These are phyloP conservation scores for Australoheros scitulus DNA, from an alignment of 2,113 vertebrate genomes.

Conservation along the genomic window DNA sequence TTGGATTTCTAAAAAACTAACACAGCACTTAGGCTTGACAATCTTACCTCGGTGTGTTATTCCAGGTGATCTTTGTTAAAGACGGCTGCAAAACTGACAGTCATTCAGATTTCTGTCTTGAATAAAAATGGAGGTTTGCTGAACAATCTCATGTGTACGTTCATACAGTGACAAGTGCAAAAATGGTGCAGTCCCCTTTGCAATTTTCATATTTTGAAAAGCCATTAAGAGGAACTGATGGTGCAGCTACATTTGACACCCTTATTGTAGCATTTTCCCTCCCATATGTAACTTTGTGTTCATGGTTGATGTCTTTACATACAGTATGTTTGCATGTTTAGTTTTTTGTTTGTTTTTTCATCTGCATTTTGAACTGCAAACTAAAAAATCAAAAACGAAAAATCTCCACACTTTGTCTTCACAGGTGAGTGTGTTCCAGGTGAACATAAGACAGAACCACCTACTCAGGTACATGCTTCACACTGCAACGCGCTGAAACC, in stretches of 20 bases:
- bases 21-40: too few relatives aligned
- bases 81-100: too few relatives aligned
- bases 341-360: not conserved
- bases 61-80: not conserved
- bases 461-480: constrained; percentile 31
- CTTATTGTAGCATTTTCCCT: not conserved
- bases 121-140: too few relatives aligned
- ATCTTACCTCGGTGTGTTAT: too few relatives aligned
- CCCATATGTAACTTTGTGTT: not conserved
- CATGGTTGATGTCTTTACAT: not conserved
- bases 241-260: not conserved
- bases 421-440: constrained; percentile 57
- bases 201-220: not conserved
- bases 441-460: constrained; percentile 39
- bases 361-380: not conserved
- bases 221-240: not conserved
- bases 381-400: not conserved
- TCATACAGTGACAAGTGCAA: not conserved
- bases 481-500: not conserved
- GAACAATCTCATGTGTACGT: too few relatives aligned
- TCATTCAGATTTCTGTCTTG: too few relatives aligned
- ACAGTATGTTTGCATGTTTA: not conserved
- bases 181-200: not conserved
- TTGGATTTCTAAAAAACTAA: too few relatives aligned
- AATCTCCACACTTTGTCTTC: not conserved